phyloP scores from a whole-genome alignment of 35 echinoderm and acorn worm genomes.

The Ptychodera flava region DNA sequence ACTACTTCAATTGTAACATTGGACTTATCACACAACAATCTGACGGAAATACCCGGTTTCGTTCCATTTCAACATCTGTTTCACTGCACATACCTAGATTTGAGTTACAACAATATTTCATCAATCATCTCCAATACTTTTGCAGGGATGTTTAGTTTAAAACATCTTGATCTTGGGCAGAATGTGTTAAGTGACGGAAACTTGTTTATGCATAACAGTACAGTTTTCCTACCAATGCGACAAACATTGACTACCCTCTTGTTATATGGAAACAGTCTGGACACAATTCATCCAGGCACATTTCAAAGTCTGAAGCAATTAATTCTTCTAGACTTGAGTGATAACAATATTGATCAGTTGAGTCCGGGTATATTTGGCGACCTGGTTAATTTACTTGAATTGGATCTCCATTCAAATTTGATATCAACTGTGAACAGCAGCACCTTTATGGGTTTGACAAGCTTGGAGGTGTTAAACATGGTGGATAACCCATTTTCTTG shows the following conservation, averaged over 20 bases:
- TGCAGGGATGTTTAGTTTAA: not conserved
- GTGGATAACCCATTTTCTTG: not conserved
- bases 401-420: not conserved
- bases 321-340: not conserved
- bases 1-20: not conserved
- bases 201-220: not conserved
- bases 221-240: not conserved
- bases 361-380: not conserved
- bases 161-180: not conserved
- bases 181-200: not conserved
- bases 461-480: not conserved
- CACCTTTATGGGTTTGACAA: not conserved
- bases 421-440: not conserved
- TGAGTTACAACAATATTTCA: not conserved
- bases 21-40: not conserved
- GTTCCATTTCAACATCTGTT: not conserved
- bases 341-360: not conserved
- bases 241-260: not conserved
- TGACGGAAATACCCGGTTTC: not conserved
- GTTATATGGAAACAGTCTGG: not conserved
- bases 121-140: not conserved
- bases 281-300: not conserved
- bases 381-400: not conserved
- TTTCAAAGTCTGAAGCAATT: not conserved
- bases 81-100: not conserved